Evolutionary conservation across 2,113 vertebrate species (phyloP).

Genomic region (Proteles cristata): DNA sequence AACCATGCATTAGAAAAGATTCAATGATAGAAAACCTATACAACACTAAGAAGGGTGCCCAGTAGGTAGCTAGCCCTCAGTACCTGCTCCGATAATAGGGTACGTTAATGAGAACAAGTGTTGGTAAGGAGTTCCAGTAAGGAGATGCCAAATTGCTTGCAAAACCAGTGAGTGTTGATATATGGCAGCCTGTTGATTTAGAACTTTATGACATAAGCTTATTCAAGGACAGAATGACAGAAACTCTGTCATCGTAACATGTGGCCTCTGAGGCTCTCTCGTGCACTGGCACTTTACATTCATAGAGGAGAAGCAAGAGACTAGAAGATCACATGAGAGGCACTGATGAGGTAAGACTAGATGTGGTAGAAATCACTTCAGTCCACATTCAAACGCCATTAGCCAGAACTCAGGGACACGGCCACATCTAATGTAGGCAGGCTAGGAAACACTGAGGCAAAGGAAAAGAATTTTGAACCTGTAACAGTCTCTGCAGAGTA

Average conservation of each 20-base stretch:
- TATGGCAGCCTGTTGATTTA: background rate
- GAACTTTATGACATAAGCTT: background rate
- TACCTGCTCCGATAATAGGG: background rate
- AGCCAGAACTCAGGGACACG: background rate
- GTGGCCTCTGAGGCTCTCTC: background rate
- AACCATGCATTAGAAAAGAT: background rate
- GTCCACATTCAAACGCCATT: background rate
- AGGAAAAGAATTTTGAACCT: background rate
- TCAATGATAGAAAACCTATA: background rate
- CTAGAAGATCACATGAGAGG: background rate
- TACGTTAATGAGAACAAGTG: background rate
- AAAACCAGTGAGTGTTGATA: background rate
- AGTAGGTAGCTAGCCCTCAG: background rate
- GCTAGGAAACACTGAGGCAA: background rate
- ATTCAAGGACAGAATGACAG: background rate
- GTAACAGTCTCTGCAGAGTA: background rate
- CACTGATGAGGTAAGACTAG: background rate
- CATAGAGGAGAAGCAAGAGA: background rate
- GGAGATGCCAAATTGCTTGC: background rate
- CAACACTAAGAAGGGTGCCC: background rate
- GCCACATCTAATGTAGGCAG: background rate
- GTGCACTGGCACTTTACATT: background rate
- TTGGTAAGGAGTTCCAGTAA: background rate
- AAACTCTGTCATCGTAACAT: background rate
- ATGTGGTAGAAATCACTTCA: background rate